Evolutionary conservation across 2,113 vertebrate species (phyloP), one percentile per base, ranked within the genome.

Genomic region (Muntiacus reevesi): DNA sequence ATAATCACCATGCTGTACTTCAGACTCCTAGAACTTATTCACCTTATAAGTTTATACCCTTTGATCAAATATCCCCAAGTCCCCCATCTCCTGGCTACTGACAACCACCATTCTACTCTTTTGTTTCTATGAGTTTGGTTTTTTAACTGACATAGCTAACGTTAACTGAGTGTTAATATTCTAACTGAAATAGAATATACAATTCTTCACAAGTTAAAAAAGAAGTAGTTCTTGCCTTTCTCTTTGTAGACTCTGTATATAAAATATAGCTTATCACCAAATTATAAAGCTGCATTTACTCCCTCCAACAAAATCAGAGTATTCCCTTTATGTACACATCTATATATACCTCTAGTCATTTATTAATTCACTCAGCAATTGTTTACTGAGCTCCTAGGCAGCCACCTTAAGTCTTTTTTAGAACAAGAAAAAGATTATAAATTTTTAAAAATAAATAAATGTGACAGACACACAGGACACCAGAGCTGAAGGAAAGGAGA

Each of bases 281-380:
- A 95, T 59, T 94, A 36, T 95, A 95, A 25, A 78, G 36, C 60
- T 97, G n/a, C 9, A 87, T 97, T 81, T 96, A 92, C 30, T 94
- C 7, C 40, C 47, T 87, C 52, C 47, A 97, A 85, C 50, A 95
- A 96, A 91, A 74, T 17, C 45, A 94, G 1, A 84, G 30, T 96
- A 81, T 8, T 93, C 59, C 67, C 52, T 89, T 87, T 92, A 94
- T 57, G 25, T 74, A 95, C 4, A 76, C 23, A 89, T 76, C 62
- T 91, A 67, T 19, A 59, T 40, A 74, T 47, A 82, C 27, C 15
- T 76, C 62, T 92, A 74, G 14, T 89, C 7, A 27, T 86, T 91
- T 86, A 92, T 52, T 93, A 96, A 94, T 87, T 86, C 60, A 89
- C 47, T 97, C 57, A 94, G 47, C 36, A 96, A 97, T 97, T 50